Evolutionary conservation across 2,113 vertebrate genomes (phyloP).

Genomic region (Scartelaos histophorus): DNA sequence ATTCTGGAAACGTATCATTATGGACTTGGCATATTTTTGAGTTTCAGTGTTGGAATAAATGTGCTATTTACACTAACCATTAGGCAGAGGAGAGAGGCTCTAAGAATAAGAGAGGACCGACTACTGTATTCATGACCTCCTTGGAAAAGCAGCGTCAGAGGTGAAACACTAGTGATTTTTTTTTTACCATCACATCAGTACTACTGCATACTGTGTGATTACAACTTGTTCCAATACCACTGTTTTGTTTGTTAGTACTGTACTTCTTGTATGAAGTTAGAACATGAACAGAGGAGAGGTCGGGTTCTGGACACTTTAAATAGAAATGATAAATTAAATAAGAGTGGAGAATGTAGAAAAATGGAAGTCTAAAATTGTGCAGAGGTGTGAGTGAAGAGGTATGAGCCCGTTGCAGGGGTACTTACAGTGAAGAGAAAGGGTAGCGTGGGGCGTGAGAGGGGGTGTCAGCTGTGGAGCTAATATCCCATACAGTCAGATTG

Average conservation of each 20-base stretch:
- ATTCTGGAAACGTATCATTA: constrained; percentile 57
- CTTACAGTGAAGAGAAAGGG: constrained; percentile 38
- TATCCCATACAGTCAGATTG: constrained; percentile 63
- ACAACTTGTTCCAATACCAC: background rate
- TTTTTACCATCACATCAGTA: too few species aligned
- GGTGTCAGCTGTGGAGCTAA: constrained; percentile 62
- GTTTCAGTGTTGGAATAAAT: constrained; percentile 34
- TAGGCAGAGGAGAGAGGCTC: constrained; percentile 16
- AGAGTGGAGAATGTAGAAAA: constrained; percentile 44
- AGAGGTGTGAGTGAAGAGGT: constrained; percentile 45
- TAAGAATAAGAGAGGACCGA: constrained; percentile 33
- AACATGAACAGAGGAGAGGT: constrained; percentile 54
- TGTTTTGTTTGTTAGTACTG: background rate
- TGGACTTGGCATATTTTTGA: constrained; percentile 33
- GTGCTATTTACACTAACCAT: constrained; percentile 32
- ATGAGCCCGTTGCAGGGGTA: constrained; percentile 44
- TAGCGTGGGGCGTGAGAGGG: constrained; percentile 13
- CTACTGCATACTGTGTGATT: background rate
- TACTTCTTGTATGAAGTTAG: background rate
- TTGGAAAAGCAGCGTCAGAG: constrained; percentile 4
- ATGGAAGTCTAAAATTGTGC: constrained; percentile 33
- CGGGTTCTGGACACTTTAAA: constrained; percentile 47
- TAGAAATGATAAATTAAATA: constrained; percentile 68
- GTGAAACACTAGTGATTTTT: background rate
- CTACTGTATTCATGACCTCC: constrained; percentile 6